Evolutionary conservation across 2,113 vertebrate genomes (phyloP).

Genomic region (Brachionichthys hirsutus): DNA sequence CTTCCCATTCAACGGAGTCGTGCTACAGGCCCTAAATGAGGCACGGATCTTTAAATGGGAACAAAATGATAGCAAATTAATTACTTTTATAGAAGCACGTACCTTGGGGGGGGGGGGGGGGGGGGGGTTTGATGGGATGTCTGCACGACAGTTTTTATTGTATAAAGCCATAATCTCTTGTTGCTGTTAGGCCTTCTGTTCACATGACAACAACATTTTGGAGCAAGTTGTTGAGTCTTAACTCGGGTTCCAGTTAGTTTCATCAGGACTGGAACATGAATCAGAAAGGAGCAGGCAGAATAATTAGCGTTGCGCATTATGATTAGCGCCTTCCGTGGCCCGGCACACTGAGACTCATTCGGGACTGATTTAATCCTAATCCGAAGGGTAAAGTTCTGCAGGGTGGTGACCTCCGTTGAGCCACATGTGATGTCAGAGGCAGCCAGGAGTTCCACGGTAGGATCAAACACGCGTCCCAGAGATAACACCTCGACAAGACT

Average conservation of each 20-base stretch:
- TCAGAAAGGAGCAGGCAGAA: constrained; percentile 20
- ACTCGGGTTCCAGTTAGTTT: constrained; percentile 4
- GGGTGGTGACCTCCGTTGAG: constrained; percentile 40
- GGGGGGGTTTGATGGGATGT: not conserved
- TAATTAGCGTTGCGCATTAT: constrained; percentile 43
- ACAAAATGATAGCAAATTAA: not conserved
- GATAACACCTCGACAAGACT: not conserved
- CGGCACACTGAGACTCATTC: constrained; percentile 40
- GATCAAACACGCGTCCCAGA: constrained; percentile 24
- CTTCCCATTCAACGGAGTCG: constrained; percentile 4
- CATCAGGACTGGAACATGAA: constrained; percentile 11
- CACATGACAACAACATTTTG: no score
- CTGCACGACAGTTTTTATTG: no score
- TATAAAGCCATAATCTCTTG: no score
- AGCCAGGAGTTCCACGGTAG: constrained; percentile 22
- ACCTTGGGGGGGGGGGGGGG: constrained; percentile 3
- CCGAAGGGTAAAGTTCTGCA: constrained; percentile 43
- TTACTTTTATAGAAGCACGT: not conserved
- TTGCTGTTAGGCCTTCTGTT: no score
- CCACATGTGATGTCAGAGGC: constrained; percentile 44
- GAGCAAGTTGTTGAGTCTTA: no score
- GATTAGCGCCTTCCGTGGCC: constrained; percentile 41
- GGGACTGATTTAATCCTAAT: constrained; percentile 68
- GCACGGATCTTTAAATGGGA: constrained; percentile 1
- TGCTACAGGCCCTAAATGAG: constrained; percentile 14